Evolutionary conservation across 1,140 invertebrate genomes (phyloP).

Genomic region (Choristoneura fumiferana): DNA sequence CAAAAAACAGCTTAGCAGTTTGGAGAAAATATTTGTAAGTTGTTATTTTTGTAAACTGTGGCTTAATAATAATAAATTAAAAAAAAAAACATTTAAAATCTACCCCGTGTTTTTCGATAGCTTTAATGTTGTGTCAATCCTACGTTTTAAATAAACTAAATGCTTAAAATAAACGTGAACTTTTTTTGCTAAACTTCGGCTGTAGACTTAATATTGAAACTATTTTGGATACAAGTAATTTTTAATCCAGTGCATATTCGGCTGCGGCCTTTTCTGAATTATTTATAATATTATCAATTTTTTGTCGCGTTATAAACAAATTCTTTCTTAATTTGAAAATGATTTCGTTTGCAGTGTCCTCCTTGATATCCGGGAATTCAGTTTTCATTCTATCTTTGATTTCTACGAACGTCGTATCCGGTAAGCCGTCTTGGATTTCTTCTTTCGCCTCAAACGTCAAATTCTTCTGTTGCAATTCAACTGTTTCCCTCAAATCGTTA

Average conservation of each 20-base stretch:
- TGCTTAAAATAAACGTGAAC: no score
- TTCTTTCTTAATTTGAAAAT: conserved; percentile 37
- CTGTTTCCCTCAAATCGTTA: conserved; percentile 34
- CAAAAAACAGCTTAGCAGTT: no score
- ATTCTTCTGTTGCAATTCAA: conserved; percentile 21
- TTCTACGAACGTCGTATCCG: conserved; percentile 36
- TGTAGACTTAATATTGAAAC: no score
- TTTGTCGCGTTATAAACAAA: conserved; percentile 31
- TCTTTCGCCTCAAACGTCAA: conserved; percentile 17
- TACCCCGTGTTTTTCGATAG: no score
- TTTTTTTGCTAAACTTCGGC: no score
- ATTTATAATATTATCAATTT: conserved; percentile 35
- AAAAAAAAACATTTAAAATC: no score
- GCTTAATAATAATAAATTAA: no score
- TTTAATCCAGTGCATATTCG: conserved; percentile 2
- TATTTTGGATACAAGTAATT: no score
- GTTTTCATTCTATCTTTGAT: conserved; percentile 33
- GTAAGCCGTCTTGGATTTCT: conserved; percentile 36
- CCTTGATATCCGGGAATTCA: conserved; percentile 34
- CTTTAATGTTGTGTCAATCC: no score
- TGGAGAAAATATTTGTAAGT: no score
- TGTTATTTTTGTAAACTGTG: no score
- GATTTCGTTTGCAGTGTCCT: conserved; percentile 30
- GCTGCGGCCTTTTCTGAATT: not conserved
- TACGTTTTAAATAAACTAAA: no score